Evolutionary conservation across 1,140 invertebrate genomes (phyloP).

Genomic region (Zaprionus tsacasi): DNA sequence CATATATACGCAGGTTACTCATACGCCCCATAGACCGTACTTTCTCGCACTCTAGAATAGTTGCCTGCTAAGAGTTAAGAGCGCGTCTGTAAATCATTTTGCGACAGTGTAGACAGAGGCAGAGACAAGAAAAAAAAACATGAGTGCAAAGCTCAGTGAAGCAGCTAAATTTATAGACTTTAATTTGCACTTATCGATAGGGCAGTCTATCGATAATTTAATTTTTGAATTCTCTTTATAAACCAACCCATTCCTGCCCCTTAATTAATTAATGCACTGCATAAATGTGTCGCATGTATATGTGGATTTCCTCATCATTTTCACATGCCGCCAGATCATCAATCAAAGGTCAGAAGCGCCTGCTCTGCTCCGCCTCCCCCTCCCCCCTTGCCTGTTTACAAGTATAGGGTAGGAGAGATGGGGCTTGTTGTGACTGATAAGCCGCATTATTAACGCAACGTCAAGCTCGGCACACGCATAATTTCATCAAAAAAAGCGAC

Average conservation of each 20-base stretch:
- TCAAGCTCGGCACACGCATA: slow-evolving; percentile 59
- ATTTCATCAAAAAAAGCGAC: slow-evolving; percentile 60
- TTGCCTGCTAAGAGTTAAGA: slow-evolving; percentile 38
- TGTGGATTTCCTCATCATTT: background rate
- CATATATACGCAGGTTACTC: slow-evolving; percentile 27
- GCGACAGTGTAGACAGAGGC: slow-evolving; percentile 17
- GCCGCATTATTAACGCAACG: slow-evolving; percentile 70
- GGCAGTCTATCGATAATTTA: background rate
- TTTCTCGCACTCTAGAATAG: slow-evolving; percentile 3
- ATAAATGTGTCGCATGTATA: background rate
- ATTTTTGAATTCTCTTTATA: background rate
- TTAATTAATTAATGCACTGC: background rate
- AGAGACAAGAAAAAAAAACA: too few species aligned
- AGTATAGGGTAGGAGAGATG: too few species aligned
- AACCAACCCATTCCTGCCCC: too few species aligned
- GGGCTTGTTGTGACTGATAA: slow-evolving; percentile 60
- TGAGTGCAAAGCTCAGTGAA: slow-evolving; percentile 30
- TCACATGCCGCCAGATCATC: background rate
- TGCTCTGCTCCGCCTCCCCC: background rate
- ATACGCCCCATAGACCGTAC: background rate
- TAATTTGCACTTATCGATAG: slow-evolving; percentile 33
- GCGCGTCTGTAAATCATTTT: slow-evolving; percentile 44
- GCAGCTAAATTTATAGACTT: slow-evolving; percentile 41
- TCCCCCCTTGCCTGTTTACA: too few species aligned
- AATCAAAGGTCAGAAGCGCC: background rate